phyloP scores from a whole-genome alignment of 2,888 invertebrate species.

The Nephrotoma guestfalica region DNA sequence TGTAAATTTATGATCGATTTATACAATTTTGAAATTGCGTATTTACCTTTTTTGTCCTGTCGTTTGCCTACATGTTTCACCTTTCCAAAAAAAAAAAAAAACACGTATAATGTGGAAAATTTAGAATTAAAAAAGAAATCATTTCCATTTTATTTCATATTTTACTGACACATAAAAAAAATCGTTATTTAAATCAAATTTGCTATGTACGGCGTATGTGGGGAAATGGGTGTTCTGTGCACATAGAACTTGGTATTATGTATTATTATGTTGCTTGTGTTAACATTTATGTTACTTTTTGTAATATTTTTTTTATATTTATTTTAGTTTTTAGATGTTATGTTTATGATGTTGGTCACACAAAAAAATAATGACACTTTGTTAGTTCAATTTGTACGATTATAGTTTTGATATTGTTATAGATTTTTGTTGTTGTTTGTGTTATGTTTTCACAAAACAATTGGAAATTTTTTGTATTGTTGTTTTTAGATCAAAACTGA shows the following conservation, averaged over 20 bases:
- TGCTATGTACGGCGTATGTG: background rate
- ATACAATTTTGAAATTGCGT: background rate
- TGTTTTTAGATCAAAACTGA: background rate
- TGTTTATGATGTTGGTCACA: background rate
- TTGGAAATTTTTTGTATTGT: background rate
- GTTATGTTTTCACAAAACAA: background rate
- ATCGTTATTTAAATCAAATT: background rate
- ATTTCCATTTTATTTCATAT: background rate
- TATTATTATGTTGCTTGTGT: background rate
- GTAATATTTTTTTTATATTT: background rate
- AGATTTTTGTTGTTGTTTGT: background rate
- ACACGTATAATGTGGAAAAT: background rate
- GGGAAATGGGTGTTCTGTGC: background rate
- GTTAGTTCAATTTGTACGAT: background rate
- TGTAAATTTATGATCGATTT: background rate
- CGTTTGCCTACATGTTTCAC: background rate
- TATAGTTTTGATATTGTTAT: background rate
- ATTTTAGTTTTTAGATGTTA: background rate
- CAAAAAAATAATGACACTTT: background rate
- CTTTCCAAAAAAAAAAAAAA: background rate
- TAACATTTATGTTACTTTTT: background rate
- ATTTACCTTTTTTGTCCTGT: background rate
- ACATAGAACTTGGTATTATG: background rate
- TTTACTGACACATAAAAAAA: background rate
- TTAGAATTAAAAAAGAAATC: background rate